Evolutionary conservation across 1,140 invertebrate species (phyloP).

Genomic region (Periplaneta americana): DNA sequence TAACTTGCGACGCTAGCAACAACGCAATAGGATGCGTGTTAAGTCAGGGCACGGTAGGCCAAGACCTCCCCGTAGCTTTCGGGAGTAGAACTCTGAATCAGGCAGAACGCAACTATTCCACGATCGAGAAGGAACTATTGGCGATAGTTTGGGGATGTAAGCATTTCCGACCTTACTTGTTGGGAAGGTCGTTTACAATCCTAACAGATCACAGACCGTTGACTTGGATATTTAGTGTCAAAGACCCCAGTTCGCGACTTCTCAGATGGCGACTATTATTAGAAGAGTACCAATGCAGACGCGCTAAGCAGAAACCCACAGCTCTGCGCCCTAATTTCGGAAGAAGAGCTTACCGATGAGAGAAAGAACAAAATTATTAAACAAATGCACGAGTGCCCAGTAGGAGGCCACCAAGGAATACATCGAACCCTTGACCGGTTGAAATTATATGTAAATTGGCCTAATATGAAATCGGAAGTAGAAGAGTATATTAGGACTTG

Average conservation of each 20-base stretch:
- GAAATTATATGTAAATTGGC: no score
- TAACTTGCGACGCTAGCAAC: conserved; percentile 30
- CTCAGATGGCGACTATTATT: conserved; percentile 44
- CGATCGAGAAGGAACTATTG: conserved; percentile 36
- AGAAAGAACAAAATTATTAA: no score
- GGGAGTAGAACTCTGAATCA: conserved; percentile 26
- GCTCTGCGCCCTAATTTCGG: no score
- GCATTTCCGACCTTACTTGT: conserved; percentile 43
- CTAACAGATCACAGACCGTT: conserved; percentile 46
- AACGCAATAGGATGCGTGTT: conserved; percentile 25
- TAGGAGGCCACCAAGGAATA: no score
- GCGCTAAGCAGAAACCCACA: conserved; percentile 27
- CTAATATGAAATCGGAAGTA: no score
- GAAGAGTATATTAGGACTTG: no score
- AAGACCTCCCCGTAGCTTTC: conserved; percentile 29
- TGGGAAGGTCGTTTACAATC: conserved; percentile 41
- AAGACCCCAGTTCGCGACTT: conserved; percentile 40
- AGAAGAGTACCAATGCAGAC: conserved; percentile 39
- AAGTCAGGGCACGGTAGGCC: conserved; percentile 23
- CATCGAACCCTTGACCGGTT: no score
- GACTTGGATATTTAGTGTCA: conserved; percentile 40
- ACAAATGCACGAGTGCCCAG: no score
- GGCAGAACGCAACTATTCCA: conserved; percentile 28
- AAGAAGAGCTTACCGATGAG: no score
- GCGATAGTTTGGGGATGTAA: conserved; percentile 38